These are phyloP conservation scores for Conops quadrifasciatus DNA, from an alignment of 2,888 invertebrate genomes.

Conservation along the genomic window DNA sequence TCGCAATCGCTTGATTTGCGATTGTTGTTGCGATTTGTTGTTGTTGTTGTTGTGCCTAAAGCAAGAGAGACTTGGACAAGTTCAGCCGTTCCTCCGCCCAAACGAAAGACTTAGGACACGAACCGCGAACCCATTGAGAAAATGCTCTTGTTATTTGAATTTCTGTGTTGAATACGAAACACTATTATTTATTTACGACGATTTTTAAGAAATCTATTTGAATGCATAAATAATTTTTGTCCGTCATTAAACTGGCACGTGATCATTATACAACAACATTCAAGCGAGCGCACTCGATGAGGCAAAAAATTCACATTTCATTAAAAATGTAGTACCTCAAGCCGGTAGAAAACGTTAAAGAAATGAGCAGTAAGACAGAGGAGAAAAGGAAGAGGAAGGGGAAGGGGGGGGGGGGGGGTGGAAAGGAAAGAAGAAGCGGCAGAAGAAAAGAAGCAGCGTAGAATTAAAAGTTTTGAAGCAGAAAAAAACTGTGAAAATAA, in stretches of 20 bases:
- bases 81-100: background rate
- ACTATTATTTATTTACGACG: background rate
- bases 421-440: background rate
- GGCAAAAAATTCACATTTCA: constrained; percentile 46
- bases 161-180: too few species aligned
- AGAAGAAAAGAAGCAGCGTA: background rate
- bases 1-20: too few species aligned
- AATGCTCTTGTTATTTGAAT: too few species aligned
- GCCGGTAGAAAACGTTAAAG: background rate
- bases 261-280: constrained; percentile 6
- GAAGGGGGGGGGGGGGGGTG: too few species aligned
- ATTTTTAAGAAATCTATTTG: background rate
- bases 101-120: constrained; percentile 25
- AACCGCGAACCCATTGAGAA: background rate
- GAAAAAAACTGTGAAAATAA: background rate
- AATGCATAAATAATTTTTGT: too few species aligned
- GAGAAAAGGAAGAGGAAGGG: too few species aligned
- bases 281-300: constrained; percentile 38
- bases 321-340: constrained; percentile 42
- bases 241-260: too few species aligned
- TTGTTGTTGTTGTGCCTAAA: background rate
- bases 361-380: too few species aligned
- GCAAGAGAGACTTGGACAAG: too few species aligned
- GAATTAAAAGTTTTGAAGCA: too few species aligned
- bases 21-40: background rate